Evolutionary conservation across 2,888 invertebrate species (phyloP).

Genomic region (Conops quadrifasciatus): DNA sequence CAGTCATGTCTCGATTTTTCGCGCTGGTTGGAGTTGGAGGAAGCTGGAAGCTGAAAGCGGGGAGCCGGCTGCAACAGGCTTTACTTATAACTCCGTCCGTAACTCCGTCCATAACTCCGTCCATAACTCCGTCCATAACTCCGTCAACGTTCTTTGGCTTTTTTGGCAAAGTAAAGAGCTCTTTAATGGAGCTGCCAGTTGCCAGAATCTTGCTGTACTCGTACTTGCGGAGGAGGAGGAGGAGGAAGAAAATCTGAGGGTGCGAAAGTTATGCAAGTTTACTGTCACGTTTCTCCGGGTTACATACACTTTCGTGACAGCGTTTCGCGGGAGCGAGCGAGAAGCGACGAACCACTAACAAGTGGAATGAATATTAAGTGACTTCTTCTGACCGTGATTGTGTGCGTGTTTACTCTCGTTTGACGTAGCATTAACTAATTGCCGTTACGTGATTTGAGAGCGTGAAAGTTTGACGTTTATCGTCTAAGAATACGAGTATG

Average conservation of each 20-base stretch:
- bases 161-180: slow-evolving; percentile 9
- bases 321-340: not conserved
- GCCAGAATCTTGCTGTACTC: slow-evolving; percentile 19
- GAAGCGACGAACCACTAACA: not conserved
- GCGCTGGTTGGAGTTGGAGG: too few relatives aligned
- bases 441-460: slow-evolving; percentile 53
- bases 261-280: slow-evolving; percentile 23
- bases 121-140: not conserved
- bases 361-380: slow-evolving; percentile 27
- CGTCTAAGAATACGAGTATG: not conserved
- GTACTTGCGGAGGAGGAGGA: too few relatives aligned
- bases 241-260: not conserved
- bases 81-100: not conserved
- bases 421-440: slow-evolving; percentile 50
- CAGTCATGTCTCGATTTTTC: too few relatives aligned
- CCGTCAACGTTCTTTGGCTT: not conserved
- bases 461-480: not conserved
- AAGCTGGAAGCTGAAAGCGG: too few relatives aligned
- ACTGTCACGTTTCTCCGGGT: slow-evolving; percentile 1
- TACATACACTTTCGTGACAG: not conserved
- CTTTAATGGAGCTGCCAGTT: not conserved
- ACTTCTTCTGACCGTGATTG: not conserved
- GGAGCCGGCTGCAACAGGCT: not conserved
- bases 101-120: not conserved
- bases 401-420: slow-evolving; percentile 32